Percentiles rank a stretch among this genome's conserved stretches.
phyloP scores from a whole-genome alignment of 2,797 vertebrate genomes.

The Gorsachius magnificus region DNA sequence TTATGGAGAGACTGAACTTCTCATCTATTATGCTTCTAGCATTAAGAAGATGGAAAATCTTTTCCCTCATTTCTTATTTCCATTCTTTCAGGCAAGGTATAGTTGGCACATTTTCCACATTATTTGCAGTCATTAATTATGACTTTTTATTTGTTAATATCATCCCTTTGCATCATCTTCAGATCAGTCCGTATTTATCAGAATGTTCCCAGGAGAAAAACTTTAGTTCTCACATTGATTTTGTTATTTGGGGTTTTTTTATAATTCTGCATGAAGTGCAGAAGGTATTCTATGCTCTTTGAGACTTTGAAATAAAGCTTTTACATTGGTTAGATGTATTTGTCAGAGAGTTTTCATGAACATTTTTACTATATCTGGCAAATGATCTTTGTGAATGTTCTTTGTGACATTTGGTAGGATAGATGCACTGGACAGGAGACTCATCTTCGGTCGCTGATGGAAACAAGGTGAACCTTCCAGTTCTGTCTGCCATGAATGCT shows the following conservation, averaged over 20 bases:
- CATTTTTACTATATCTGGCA: not conserved
- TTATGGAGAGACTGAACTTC: not conserved
- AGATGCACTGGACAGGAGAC: accelerated
- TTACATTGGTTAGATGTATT: not conserved
- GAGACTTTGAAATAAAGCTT: not conserved
- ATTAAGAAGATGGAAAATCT: not conserved
- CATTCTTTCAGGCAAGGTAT: not conserved
- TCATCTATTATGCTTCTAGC: not conserved
- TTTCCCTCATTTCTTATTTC: not conserved
- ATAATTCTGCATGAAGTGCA: not conserved
- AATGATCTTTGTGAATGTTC: not conserved
- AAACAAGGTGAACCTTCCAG: not conserved
- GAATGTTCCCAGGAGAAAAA: not conserved
- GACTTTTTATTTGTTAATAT: not conserved
- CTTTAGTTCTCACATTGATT: not conserved
- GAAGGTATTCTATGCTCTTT: not conserved
- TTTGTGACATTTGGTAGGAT: not conserved
- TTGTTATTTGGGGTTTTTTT: not conserved
- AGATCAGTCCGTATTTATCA: not conserved
- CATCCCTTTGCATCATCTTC: not conserved
- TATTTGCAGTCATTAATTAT: not conserved
- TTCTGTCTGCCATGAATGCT: not conserved
- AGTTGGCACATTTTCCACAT: not conserved
- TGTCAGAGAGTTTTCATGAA: not conserved
- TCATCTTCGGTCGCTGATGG: not conserved